Conservation (phyloP, 2,113 vertebrate genomes). For the Sorex araneus region DNA sequence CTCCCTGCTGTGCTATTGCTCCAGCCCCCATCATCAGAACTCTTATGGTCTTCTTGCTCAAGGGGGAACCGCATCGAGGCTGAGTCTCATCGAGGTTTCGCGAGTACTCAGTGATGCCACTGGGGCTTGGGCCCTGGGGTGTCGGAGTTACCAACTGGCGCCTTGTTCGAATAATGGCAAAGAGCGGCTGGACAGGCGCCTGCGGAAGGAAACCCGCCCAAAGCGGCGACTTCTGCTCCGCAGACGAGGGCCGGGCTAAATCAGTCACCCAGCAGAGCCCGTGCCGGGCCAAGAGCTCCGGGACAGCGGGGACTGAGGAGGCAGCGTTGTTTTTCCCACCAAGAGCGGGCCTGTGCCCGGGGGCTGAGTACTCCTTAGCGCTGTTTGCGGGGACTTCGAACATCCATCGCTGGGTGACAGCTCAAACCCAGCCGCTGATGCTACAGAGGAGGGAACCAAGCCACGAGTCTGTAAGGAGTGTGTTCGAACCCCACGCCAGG, state of each 20-base stretch:
- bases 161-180: background rate
- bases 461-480: background rate
- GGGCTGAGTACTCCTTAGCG: background rate
- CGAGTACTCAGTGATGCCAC: background rate
- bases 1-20: no score
- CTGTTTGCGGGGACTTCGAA: background rate
- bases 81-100: background rate
- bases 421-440: slow-evolving; percentile 6
- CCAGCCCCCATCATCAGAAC: no score
- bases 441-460: slow-evolving; percentile 22
- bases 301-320: background rate
- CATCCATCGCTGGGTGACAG: background rate
- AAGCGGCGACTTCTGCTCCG: background rate
- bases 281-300: background rate
- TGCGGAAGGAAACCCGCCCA: background rate
- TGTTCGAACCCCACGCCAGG: background rate
- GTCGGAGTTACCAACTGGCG: background rate
- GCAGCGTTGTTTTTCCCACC: background rate
- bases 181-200: background rate
- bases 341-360: background rate
- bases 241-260: background rate
- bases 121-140: background rate
- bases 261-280: background rate
- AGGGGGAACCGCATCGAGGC: no score
- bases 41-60: no score